Percentiles rank a stretch among this genome's conserved stretches.
phyloP scores from a whole-genome alignment of 2,113 vertebrate species.

The Ptyas mucosa region DNA sequence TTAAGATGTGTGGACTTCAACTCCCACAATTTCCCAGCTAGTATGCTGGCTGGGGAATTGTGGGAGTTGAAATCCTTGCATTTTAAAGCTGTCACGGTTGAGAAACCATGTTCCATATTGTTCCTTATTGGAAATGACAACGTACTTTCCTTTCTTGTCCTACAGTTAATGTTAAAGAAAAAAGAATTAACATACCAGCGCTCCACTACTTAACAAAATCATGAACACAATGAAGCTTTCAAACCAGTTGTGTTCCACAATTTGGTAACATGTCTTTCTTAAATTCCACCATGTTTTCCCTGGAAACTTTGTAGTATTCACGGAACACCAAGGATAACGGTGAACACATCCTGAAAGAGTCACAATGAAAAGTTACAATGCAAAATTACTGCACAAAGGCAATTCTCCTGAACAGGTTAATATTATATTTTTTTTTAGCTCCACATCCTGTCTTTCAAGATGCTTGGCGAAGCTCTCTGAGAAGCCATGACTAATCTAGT shows the following conservation, averaged over 20 bases:
- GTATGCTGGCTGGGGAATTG: no score
- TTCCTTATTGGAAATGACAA: background rate
- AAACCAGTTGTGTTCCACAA: conserved; percentile 97
- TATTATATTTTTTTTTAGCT: background rate
- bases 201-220: conserved; percentile 94
- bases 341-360: conserved; percentile 72
- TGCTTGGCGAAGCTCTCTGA: no score
- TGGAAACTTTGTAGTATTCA: conserved; percentile 58
- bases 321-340: conserved; percentile 69
- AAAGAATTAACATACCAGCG: conserved; percentile 75
- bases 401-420: background rate
- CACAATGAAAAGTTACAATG: background rate
- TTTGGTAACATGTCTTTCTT: conserved; percentile 87
- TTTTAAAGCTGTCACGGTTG: background rate
- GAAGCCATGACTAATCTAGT: background rate
- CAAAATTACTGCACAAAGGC: background rate
- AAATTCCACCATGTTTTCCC: conserved; percentile 81
- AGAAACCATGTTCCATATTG: background rate
- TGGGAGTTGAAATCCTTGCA: no score
- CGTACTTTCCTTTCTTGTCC: background rate
- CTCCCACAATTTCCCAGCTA: background rate
- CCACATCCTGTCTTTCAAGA: background rate
- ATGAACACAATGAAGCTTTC: conserved; percentile 98
- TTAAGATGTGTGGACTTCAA: background rate
- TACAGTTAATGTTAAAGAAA: background rate